Evolutionary conservation across 2,113 vertebrate species (phyloP), one percentile per base, ranked within the genome.

Genomic region (Zapus hudsonius): DNA sequence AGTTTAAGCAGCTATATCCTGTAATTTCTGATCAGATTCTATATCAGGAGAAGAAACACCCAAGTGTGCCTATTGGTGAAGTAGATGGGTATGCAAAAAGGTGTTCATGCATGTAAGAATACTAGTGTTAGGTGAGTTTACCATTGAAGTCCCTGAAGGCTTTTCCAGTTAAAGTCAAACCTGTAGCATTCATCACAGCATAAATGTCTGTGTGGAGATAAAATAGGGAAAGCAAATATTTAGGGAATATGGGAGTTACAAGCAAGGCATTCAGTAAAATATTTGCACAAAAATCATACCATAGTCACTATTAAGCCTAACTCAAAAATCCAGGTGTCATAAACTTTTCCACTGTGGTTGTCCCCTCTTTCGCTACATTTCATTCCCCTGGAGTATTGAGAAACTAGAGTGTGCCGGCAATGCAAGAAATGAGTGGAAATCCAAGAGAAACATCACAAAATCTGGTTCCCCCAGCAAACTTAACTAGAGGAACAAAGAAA

Each of bases 401-500:
- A 76, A 7, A 25, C 36, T n/a, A 29, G 0, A 44, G 15, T 79
- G 6, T 40, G 9, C 11, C n/a, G 31, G 3, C 36, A 13, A 17
- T 38, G 55, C 27, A 82, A 72, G 44, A 82, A 90, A 29, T 93
- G 27, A 73, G 10, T 12, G 57, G 25, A 33, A 61, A 66, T 11
- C 2, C 10, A 19, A 59, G 33, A 70, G 57, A 87, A 59, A 22
- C 16, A 40, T 27, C 23, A 42, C 38, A 64, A 66, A 90, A 4
- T 47, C 12, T 55, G 23, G 20, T 38, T 70, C 27, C 33, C 52
- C 44, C 25, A 38, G 67, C 2, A 19, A 61, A 13, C 6, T 59
- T 52, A 9, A 29, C n/a, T 17, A 20, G 12, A 6, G 78, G 0
- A 33, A 0, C 4, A 1, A 1, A 38, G 20, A 31, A 8, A 75